Evolutionary conservation across 1,140 invertebrate genomes (phyloP).

Genomic region (Trachymyrmex cornetzi): DNA sequence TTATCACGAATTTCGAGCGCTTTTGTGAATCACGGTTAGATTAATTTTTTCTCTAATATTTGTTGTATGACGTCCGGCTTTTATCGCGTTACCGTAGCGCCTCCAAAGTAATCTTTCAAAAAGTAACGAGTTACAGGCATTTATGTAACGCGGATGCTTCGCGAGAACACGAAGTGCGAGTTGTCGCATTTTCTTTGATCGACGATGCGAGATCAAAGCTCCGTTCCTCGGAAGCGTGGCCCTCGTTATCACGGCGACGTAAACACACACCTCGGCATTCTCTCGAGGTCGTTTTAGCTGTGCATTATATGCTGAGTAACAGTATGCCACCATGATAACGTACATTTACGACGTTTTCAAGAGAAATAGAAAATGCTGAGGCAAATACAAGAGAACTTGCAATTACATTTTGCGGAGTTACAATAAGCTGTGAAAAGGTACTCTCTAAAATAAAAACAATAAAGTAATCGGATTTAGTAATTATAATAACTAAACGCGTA

Average conservation of each 20-base stretch:
- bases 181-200: slow-evolving; percentile 53
- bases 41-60: neutral
- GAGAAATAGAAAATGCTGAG: neutral
- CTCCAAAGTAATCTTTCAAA: slow-evolving; percentile 27
- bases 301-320: slow-evolving; percentile 47
- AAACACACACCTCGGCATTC: slow-evolving; percentile 39
- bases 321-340: slow-evolving; percentile 27
- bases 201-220: slow-evolving; percentile 59
- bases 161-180: slow-evolving; percentile 23
- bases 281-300: slow-evolving; percentile 39
- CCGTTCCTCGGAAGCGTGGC: slow-evolving; percentile 27
- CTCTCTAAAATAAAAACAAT: neutral
- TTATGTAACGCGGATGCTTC: slow-evolving; percentile 28
- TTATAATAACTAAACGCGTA: neutral
- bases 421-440: neutral
- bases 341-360: neutral
- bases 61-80: neutral
- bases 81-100: neutral
- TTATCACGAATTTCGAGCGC: neutral
- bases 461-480: neutral
- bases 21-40: neutral
- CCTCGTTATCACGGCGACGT: slow-evolving; percentile 46
- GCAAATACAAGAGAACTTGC: neutral
- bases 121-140: slow-evolving; percentile 43
- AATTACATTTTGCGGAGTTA: neutral